phyloP scores from a whole-genome alignment of 2,888 invertebrate genomes.

The Pecten maximus region DNA sequence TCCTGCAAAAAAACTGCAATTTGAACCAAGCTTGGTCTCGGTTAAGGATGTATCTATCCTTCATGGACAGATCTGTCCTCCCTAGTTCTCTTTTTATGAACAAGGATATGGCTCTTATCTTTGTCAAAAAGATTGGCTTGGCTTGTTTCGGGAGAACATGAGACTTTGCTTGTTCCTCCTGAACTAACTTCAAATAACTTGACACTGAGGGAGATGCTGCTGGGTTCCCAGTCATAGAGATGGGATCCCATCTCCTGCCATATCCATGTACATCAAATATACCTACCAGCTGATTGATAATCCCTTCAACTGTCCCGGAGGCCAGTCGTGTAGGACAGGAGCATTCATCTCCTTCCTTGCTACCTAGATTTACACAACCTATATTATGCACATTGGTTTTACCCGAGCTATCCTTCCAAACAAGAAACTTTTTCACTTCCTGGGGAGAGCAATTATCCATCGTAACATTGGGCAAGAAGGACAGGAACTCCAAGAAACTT shows the following conservation, averaged over 20 bases:
- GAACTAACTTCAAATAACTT: constrained; percentile 45
- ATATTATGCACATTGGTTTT: constrained; percentile 45
- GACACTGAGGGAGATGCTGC: constrained; percentile 39
- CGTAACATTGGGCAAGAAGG: no score
- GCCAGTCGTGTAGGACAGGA: constrained; percentile 43
- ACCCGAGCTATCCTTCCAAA: constrained; percentile 38
- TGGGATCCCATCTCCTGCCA: constrained; percentile 14
- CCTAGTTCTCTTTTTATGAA: constrained; percentile 46
- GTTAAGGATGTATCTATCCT: no score
- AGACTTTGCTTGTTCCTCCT: constrained; percentile 50
- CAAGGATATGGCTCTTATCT: constrained; percentile 34
- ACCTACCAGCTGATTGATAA: constrained; percentile 43
- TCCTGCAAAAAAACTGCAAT: no score
- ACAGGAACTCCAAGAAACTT: neutral
- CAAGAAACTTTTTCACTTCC: constrained; percentile 43
- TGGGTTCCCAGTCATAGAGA: constrained; percentile 42
- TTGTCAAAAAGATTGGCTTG: constrained; percentile 41
- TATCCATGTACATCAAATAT: constrained; percentile 41
- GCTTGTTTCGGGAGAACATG: constrained; percentile 49
- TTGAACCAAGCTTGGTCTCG: no score
- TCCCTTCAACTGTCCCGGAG: constrained; percentile 39
- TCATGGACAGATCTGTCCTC: no score
- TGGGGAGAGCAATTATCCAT: constrained; percentile 22
- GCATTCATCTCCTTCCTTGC: constrained; percentile 36
- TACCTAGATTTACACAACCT: constrained; percentile 40